A percentile compares a stretch with the other conserved stretches of the same genome.
These are phyloP conservation scores for Drosophila arawakana DNA, from an alignment of 1,140 invertebrate species.

Conservation along the genomic window DNA sequence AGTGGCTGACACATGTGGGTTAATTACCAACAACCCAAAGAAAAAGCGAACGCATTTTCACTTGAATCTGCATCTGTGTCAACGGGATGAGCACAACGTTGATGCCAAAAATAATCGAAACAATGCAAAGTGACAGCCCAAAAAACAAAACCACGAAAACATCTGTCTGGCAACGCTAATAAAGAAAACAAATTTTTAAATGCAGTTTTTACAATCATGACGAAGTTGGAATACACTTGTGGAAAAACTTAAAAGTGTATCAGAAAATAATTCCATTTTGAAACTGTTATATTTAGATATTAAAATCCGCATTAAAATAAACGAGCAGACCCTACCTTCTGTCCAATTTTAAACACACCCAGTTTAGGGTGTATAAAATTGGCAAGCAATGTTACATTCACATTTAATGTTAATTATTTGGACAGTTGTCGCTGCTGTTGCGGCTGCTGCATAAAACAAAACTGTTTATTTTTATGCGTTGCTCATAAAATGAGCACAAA, in stretches of 20 bases:
- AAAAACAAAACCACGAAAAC: neutral
- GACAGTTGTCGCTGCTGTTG: slow-evolving; percentile 47
- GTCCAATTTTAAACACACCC: neutral
- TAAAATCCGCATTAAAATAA: too few relatives aligned
- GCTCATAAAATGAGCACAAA: slow-evolving; percentile 67
- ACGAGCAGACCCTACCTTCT: too few relatives aligned
- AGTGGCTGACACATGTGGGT: slow-evolving; percentile 27
- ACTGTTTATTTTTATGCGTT: slow-evolving; percentile 62
- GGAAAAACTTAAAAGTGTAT: neutral
- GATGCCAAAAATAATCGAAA: slow-evolving; percentile 44
- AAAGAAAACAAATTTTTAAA: slow-evolving; percentile 20
- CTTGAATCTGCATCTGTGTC: slow-evolving; percentile 42
- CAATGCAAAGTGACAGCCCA: slow-evolving; percentile 33
- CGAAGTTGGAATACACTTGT: slow-evolving; percentile 9
- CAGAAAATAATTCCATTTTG: neutral
- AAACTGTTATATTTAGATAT: too few relatives aligned
- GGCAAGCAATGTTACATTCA: neutral
- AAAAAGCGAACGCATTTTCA: slow-evolving; percentile 17
- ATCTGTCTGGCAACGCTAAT: slow-evolving; percentile 8
- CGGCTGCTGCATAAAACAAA: slow-evolving; percentile 30
- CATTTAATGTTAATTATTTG: slow-evolving; percentile 65
- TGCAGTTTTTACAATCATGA: neutral
- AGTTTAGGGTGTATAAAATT: neutral
- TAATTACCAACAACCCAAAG: slow-evolving; percentile 31
- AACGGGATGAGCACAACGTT: slow-evolving; percentile 36